Conservation (phyloP, 2,888 invertebrate genomes). For the Plebejus anna region DNA sequence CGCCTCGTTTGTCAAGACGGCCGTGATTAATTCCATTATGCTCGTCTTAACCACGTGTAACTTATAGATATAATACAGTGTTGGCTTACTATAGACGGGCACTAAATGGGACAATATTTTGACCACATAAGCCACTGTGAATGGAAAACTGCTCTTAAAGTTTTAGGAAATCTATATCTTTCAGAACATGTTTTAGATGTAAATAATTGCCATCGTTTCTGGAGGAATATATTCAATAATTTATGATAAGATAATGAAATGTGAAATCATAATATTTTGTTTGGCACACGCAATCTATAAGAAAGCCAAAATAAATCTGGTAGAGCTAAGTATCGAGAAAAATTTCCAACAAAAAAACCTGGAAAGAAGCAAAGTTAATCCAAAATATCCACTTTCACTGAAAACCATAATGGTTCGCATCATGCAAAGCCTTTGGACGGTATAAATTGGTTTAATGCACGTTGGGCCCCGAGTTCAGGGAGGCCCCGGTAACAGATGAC, state of each 20-base stretch:
- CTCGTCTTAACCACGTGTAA: slow-evolving; percentile 60
- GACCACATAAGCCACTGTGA: background rate
- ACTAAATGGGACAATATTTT: background rate
- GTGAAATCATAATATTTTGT: too few species aligned
- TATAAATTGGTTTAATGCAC: background rate
- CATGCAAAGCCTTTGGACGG: background rate
- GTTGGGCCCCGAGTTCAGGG: background rate
- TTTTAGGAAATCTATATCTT: too few species aligned
- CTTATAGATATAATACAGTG: background rate
- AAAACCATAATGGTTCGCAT: background rate
- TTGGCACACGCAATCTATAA: too few species aligned
- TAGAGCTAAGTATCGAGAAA: too few species aligned
- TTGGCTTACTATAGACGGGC: background rate
- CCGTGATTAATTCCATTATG: slow-evolving; percentile 76
- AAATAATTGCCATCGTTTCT: too few species aligned
- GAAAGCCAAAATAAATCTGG: too few species aligned
- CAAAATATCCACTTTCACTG: too few species aligned
- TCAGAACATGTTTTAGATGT: too few species aligned
- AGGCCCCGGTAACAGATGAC: slow-evolving; percentile 53
- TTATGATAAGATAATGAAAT: too few species aligned
- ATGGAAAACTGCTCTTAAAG: background rate
- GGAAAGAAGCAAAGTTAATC: too few species aligned
- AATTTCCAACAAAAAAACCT: too few species aligned
- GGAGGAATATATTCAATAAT: too few species aligned
- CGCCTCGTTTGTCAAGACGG: slow-evolving; percentile 73